These are phyloP conservation scores for Drosophila equinoxialis DNA, from an alignment of 1,140 invertebrate genomes.

Conservation along the genomic window DNA sequence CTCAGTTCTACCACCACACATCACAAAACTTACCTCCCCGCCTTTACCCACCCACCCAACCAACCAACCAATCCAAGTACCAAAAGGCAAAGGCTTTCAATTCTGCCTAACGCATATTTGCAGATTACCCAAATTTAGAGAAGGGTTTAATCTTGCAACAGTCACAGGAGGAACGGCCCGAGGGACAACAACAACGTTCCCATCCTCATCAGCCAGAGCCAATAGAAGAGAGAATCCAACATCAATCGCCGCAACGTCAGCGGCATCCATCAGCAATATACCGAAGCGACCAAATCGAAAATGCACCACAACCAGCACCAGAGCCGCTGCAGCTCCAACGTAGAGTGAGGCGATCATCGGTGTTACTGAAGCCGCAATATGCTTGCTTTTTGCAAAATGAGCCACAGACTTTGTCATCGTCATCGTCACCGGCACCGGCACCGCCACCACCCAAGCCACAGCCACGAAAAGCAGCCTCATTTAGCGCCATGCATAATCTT, in stretches of 20 bases:
- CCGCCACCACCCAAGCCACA: conserved; percentile 17
- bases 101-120: conserved; percentile 72
- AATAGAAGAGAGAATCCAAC: conserved; percentile 3
- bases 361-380: conserved; percentile 74
- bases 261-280: background rate
- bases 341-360: conserved; percentile 57
- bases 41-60: background rate
- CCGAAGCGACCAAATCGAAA: conserved; percentile 1
- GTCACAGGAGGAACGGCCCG: conserved; percentile 29
- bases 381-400: conserved; percentile 74
- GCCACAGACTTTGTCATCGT: background rate
- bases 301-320: background rate
- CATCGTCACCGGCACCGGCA: background rate
- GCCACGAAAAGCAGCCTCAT: conserved; percentile 63
- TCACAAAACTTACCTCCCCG: background rate
- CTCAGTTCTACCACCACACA: conserved; percentile 2
- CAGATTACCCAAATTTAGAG: conserved; percentile 82
- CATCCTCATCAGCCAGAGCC: conserved; percentile 22
- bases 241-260: conserved; percentile 3
- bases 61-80: conserved; percentile 8
- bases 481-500: conserved; percentile 20
- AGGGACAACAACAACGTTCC: conserved; percentile 21
- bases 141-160: conserved; percentile 81
- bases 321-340: conserved; percentile 40
- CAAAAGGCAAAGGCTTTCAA: conserved; percentile 46